Evolutionary conservation across 2,888 invertebrate species (phyloP), one percentile per base, ranked within the genome.

Genomic region (Machimus rusticus): DNA sequence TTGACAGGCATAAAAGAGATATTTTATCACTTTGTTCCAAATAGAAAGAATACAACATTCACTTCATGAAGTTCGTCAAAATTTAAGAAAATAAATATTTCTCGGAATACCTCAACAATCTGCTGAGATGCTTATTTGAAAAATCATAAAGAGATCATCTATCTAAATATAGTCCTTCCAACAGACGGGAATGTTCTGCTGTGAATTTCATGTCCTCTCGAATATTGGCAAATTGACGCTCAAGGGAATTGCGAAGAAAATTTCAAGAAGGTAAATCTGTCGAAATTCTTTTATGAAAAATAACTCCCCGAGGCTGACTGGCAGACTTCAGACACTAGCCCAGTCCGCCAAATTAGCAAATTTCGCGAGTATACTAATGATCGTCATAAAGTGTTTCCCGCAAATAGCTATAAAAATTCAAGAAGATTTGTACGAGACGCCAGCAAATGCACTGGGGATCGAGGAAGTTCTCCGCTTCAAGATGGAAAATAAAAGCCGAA

Each of bases 371-470:
- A 23, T 66, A 28, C 28, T 66, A 66, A 28, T 28, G 66, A 28
- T 66, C 28, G 66, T 28, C 28, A 28, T 28, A 66, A 66, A 23
- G 23, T 28, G 23, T 46, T 55, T 81, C 51, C 81, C 81, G 81
- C 51, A 81, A 51, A 46, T 57, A 66, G 51, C 82, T 55, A 79
- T 79, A 79, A 81, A 81, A 55, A 55, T 55, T 2, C 31, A 55
- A 81, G 81, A 28, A 28, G 55, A 79, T 5, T 51, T 79, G 31
- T 34, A 57, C 37, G 37, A 34, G 46, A n/a, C 81, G 51, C 28
- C 51, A 55, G 31, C 28, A 34, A 55, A 34, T 55, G 81, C 34
- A 57, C 19, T 37, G 5, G 37, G 3, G 57, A 14, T 57, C 51
- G 43, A 66, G 82, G 57, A 66, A 82, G 66, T 82, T 79, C 51